phyloP scores from a whole-genome alignment of 2,113 vertebrate genomes.

The Forbesichthys papilliferus region DNA sequence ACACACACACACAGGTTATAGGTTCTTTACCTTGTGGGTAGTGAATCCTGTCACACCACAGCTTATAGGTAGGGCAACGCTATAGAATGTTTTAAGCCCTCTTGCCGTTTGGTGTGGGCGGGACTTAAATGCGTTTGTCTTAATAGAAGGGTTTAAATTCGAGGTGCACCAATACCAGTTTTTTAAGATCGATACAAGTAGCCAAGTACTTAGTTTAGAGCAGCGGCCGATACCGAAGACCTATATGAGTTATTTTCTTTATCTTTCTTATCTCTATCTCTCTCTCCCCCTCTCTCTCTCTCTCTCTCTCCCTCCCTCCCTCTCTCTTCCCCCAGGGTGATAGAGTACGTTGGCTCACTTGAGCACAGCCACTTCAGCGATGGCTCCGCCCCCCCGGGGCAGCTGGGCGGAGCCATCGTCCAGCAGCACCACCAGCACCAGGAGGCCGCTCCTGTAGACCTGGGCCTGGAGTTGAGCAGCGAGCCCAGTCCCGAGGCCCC shows the following conservation, averaged over 20 bases:
- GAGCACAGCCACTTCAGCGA: conserved; percentile 97
- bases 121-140: too few relatives aligned
- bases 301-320: conserved; percentile 1
- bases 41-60: too few relatives aligned
- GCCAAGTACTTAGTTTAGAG: too few relatives aligned
- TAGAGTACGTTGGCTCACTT: conserved; percentile 91
- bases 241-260: too few relatives aligned
- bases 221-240: not conserved
- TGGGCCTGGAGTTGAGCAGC: conserved; percentile 68
- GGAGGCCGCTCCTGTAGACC: conserved; percentile 66
- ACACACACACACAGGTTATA: not conserved
- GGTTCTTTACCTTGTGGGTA: too few relatives aligned
- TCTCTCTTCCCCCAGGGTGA: conserved; percentile 80
- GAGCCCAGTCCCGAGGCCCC: conserved; percentile 69
- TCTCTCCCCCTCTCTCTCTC: conserved; percentile 20
- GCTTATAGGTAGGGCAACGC: too few relatives aligned
- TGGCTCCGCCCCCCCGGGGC: conserved; percentile 76
- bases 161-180: too few relatives aligned
- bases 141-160: too few relatives aligned
- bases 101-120: too few relatives aligned
- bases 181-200: not conserved
- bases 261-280: not conserved
- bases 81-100: too few relatives aligned
- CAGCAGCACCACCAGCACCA: conserved; percentile 73
- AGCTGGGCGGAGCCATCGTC: conserved; percentile 81